Evolutionary conservation across 2,113 vertebrate genomes (phyloP).

Genomic region (Nestor notabilis): DNA sequence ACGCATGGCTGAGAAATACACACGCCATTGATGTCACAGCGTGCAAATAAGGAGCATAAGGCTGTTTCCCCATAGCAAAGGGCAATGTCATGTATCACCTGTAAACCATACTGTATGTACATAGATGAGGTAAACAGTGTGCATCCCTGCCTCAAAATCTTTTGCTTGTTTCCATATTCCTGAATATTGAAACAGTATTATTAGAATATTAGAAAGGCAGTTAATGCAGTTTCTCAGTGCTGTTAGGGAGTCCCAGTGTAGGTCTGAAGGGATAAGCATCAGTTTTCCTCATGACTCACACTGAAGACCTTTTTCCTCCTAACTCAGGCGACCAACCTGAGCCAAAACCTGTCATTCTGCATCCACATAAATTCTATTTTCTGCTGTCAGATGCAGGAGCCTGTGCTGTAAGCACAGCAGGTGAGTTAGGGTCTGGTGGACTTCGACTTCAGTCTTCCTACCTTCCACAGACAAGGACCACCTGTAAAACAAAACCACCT

Average conservation of each 20-base stretch:
- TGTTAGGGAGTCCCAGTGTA: background rate
- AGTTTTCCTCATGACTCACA: background rate
- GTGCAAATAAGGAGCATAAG: background rate
- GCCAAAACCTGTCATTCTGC: background rate
- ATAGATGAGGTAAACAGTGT: background rate
- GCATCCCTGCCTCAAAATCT: background rate
- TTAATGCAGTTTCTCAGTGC: background rate
- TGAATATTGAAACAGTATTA: too few species aligned
- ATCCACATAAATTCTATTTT: background rate
- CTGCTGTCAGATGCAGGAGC: background rate
- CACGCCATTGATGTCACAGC: background rate
- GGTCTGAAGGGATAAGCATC: background rate
- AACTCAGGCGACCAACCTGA: background rate
- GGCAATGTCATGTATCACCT: background rate
- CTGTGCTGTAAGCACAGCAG: background rate
- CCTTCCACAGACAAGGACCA: background rate
- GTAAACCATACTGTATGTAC: background rate
- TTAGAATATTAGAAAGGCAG: background rate
- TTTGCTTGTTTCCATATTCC: background rate
- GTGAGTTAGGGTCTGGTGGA: background rate
- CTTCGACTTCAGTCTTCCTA: background rate
- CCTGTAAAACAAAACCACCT: background rate
- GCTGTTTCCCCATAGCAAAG: conserved; percentile 25
- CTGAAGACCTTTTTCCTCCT: background rate
- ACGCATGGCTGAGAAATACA: background rate